These are phyloP conservation scores for Apus apus DNA, from an alignment of 2,113 vertebrate genomes.

Conservation along the genomic window DNA sequence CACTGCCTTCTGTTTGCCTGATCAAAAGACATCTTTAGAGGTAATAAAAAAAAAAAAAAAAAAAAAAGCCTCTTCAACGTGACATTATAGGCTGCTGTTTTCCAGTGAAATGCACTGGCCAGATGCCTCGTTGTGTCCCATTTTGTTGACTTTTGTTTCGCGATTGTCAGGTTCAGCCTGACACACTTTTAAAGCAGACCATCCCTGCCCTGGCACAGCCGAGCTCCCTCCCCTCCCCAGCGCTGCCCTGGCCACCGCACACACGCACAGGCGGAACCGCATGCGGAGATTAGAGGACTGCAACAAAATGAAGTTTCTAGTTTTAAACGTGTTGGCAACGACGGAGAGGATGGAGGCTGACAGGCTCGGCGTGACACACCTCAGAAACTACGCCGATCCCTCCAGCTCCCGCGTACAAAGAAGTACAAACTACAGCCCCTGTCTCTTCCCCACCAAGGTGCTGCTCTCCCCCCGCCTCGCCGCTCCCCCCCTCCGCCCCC, in stretches of 20 bases:
- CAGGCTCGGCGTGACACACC: constrained; percentile 65
- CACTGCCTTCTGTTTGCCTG: constrained; percentile 79
- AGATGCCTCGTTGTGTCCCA: constrained; percentile 64
- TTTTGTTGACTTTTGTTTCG: constrained; percentile 75
- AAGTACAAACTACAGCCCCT: constrained; percentile 56
- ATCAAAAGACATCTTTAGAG: constrained; percentile 83
- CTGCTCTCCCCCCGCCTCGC: background rate
- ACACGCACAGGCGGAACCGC: constrained; percentile 18
- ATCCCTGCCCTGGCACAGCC: constrained; percentile 51
- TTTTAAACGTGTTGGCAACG: constrained; percentile 62
- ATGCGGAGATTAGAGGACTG: constrained; percentile 41
- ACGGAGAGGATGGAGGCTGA: constrained; percentile 66
- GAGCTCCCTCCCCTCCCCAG: constrained; percentile 8
- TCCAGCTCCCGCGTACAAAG: constrained; percentile 61
- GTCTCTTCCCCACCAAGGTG: constrained; percentile 16
- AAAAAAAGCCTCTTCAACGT: constrained; percentile 39
- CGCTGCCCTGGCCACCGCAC: constrained; percentile 49
- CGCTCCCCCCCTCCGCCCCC: background rate
- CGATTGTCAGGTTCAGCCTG: constrained; percentile 77
- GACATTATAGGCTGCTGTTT: constrained; percentile 76
- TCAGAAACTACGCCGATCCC: constrained; percentile 64
- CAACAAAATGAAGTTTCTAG: constrained; percentile 69
- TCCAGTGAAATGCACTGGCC: constrained; percentile 62
- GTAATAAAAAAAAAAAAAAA: constrained; percentile 70
- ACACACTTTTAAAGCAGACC: constrained; percentile 64